These are phyloP conservation scores for Trichechus manatus DNA, from an alignment of 2,113 vertebrate genomes.

Conservation along the genomic window DNA sequence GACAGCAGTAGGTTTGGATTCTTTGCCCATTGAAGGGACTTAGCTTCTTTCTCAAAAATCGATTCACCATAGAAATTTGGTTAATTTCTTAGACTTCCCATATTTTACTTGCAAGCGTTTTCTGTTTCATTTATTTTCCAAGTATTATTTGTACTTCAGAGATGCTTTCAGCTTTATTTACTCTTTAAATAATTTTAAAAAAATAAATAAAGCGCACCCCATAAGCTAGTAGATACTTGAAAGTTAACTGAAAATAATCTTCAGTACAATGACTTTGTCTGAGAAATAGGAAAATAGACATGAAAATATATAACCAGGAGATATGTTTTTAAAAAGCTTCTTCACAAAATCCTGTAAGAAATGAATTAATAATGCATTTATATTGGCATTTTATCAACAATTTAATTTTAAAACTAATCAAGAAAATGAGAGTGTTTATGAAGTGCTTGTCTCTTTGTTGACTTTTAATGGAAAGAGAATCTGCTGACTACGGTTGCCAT, in stretches of 20 bases:
- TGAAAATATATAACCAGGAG: not conserved
- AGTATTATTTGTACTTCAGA: not conserved
- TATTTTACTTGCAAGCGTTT: slow-evolving; percentile 20
- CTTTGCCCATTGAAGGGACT: too few relatives aligned
- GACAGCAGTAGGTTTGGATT: too few relatives aligned
- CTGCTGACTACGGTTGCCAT: slow-evolving; percentile 80
- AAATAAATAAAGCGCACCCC: not conserved
- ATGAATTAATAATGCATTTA: slow-evolving; percentile 64
- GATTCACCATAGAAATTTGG: too few relatives aligned
- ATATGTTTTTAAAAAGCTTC: not conserved
- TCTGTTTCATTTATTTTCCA: not conserved
- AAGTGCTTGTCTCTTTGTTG: slow-evolving; percentile 72
- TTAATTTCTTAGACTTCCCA: not conserved
- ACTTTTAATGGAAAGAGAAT: slow-evolving; percentile 71
- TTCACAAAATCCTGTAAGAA: not conserved
- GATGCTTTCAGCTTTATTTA: not conserved
- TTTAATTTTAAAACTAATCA: slow-evolving; percentile 74
- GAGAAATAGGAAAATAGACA: not conserved
- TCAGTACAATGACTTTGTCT: not conserved
- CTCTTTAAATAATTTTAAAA: not conserved
- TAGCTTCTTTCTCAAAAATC: too few relatives aligned
- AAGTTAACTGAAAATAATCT: not conserved
- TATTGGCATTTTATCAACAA: slow-evolving; percentile 62
- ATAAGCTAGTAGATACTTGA: not conserved
- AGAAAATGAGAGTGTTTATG: slow-evolving; percentile 30